Evolutionary conservation across 2,888 invertebrate genomes (phyloP), one percentile per base, ranked within the genome.

Genomic region (Eueremaeus valkanovi): DNA sequence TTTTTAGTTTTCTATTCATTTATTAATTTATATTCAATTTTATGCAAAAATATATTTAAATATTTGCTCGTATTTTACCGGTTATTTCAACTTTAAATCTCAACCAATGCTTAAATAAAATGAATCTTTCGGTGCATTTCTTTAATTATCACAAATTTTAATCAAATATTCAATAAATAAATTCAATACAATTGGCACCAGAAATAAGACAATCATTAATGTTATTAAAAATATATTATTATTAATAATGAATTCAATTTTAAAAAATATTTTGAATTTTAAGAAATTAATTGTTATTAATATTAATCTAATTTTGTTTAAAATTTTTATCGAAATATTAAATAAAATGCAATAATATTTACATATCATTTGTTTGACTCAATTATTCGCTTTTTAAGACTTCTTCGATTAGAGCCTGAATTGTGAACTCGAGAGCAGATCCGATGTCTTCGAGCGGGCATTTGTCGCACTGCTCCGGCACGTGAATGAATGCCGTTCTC

Each of bases 401-500:
- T 49, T 73, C 29, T 27, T 73, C 24, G 18, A 74, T 18, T 33
- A 68, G 21, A 2, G 49, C 21, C 13, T 76, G 11, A 63, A 76
- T 75, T 31, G 58, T 40, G 1, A 73, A 18, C 24, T 73, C 49
- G 3, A 76, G n/a, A 27, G 75, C 75, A 3, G 31, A 31, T 2
- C 40, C 6, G 6, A 76, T 61, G n/a, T 75, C 66, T 31, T 73
- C 31, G 3, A 61, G 24, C 0, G 63, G n/a, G 16, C 21, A 49
- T 3, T 51, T 31, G 16, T 63, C 24, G 33, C 18, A 31, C 13
- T 63, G 27, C 6, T 73, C 51, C 1, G 76, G 76, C 36, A 76
- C 76, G 61, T 76, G 76, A 18, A 76, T 68, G 55, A 76, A 76
- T 27, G 74, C 49, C 24, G 76, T 75, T 36, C 68, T 33, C 0